Percentiles rank a stretch among this genome's conserved stretches.
Evolutionary conservation across 1,140 invertebrate genomes (phyloP).

Genomic region (Bombus sylvicola): DNA sequence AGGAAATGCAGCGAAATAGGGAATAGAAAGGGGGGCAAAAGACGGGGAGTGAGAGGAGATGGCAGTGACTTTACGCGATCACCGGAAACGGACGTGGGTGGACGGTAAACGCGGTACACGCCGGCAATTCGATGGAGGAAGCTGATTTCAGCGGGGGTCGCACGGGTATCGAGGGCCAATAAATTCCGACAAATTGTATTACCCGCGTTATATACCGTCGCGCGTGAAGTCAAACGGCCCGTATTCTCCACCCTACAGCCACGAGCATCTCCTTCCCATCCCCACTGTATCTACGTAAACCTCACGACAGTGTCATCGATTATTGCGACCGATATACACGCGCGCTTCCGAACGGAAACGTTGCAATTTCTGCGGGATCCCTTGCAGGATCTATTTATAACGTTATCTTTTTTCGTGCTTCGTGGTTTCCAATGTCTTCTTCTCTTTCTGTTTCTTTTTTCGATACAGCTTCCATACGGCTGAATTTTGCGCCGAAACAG

Average conservation of each 20-base stretch:
- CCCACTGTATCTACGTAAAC: constrained; percentile 25
- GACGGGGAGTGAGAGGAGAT: neutral
- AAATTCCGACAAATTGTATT: constrained; percentile 77
- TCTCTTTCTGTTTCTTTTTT: neutral
- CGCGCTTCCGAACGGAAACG: constrained; percentile 50
- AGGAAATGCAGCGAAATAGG: neutral
- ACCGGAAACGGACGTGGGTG: constrained; percentile 53
- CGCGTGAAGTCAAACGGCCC: constrained; percentile 72
- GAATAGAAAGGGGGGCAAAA: neutral
- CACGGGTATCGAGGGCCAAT: constrained; percentile 69
- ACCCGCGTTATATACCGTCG: constrained; percentile 74
- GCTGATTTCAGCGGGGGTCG: constrained; percentile 65
- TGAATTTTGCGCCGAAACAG: neutral
- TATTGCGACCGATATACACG: constrained; percentile 59
- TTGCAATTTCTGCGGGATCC: constrained; percentile 45
- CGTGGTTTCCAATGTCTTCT: neutral
- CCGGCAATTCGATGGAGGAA: constrained; percentile 62
- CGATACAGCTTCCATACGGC: neutral
- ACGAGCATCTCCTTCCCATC: constrained; percentile 26
- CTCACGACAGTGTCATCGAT: constrained; percentile 48
- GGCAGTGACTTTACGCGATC: constrained; percentile 49
- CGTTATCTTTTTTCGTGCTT: neutral
- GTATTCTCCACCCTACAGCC: constrained; percentile 42
- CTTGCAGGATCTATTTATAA: constrained; percentile 2
- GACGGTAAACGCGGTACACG: constrained; percentile 55